A percentile compares a stretch with the other conserved stretches of the same genome.
Evolutionary conservation across 2,888 invertebrate species (phyloP).

Genomic region (Trissonchulus latispiculum): DNA sequence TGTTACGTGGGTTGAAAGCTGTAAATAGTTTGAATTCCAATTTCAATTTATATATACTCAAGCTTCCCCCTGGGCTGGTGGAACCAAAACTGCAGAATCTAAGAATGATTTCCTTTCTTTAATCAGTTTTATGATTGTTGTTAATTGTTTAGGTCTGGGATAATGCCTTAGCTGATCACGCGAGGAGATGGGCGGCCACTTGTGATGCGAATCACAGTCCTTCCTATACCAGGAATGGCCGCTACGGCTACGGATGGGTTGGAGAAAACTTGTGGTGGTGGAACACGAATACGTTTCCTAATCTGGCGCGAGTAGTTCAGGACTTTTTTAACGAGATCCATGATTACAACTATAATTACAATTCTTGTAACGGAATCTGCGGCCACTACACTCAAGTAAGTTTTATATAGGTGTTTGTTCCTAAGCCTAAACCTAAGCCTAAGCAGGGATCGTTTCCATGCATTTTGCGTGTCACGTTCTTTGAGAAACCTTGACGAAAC

Average conservation of each 20-base stretch:
- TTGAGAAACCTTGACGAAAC: too few species aligned
- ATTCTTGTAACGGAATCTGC: conserved; percentile 22
- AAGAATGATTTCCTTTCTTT: too few species aligned
- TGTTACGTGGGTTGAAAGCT: too few species aligned
- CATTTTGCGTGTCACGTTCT: too few species aligned
- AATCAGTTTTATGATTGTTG: too few species aligned
- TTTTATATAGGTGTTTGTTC: too few species aligned
- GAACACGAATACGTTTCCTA: conserved; percentile 9
- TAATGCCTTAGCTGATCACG: conserved; percentile 20
- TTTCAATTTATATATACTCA: too few species aligned
- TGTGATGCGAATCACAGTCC: conserved; percentile 24
- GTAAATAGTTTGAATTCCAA: too few species aligned
- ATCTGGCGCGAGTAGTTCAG: conserved; percentile 9
- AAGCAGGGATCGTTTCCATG: too few species aligned
- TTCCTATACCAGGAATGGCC: background rate
- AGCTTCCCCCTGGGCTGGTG: too few species aligned
- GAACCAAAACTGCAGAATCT: too few species aligned
- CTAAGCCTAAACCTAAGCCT: too few species aligned
- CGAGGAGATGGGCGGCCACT: conserved; percentile 7
- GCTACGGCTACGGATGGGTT: conserved; percentile 19
- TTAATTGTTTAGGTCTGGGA: conserved; percentile 23
- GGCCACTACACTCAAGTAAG: conserved; percentile 26
- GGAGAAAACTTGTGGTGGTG: conserved; percentile 28
- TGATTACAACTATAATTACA: conserved; percentile 17
- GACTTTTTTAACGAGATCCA: conserved; percentile 26